Base-by-base conservation (phyloP, 2,888 invertebrate species). In the Plagiodera versicolora region DNA sequence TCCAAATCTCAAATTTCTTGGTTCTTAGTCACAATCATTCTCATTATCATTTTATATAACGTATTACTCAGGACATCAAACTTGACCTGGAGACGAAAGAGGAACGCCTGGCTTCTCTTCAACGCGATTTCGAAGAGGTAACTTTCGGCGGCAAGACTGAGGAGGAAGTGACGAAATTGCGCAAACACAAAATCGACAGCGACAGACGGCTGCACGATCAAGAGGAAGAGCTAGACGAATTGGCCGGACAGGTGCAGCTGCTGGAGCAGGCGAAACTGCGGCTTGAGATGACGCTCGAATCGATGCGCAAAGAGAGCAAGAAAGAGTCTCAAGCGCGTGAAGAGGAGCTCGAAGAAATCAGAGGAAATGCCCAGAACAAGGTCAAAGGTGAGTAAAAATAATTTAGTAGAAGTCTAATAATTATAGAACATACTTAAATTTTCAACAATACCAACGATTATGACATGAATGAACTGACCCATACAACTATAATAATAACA, bases 141-240 rank as follows among this genome's bases (percentile, higher is more conserved):
- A 90, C 92, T 1, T 87, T 87, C 78, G 85, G 88, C 61, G 87
- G 89, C 10, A 88, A 91, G 64, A 92, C 92, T 0, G 94, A 94
- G 58, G 94, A 94, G 77, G 95, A 95, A 80, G 86, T 93, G 44
- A 89, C 91, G 5, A 85, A 89, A 55, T 83, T 97, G 70, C 87
- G 94, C 65, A 89, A 94, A 71, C 87, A 87, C 17, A 93, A 94
- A 77, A 88, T 93, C 67, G 96, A 97, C 69, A 85, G 95, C 63
- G 96, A 97, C 79, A 84, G 92, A 45, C 89, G 93, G 66, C 82
- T 89, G 28, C 87, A 94, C 64, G 92, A 93, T 75, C 92, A 92
- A 81, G 97, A 97, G 77, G 97, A 98, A 77, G 98, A 98, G 79
- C 83, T 98, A 53, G 98, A 98, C 75, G 98, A 98, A 77, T 86